Base-by-base conservation (phyloP, 1,140 invertebrate genomes). In the Tetragnatha versicolor region DNA sequence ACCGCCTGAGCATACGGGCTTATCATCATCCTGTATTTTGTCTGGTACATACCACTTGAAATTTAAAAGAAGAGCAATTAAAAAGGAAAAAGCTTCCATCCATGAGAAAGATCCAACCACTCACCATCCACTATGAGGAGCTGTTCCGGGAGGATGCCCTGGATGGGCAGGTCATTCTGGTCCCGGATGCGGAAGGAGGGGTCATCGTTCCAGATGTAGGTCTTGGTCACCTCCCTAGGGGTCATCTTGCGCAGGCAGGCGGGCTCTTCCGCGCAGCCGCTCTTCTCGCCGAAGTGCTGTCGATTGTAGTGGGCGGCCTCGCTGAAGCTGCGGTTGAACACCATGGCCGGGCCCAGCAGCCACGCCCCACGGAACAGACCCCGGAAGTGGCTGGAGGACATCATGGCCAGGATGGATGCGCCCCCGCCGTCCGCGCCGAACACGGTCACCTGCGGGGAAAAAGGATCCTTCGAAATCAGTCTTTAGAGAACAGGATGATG, bases 111-210 rank as follows among this genome's bases (percentile, higher is more conserved):
- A 69, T 12, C 20, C 3, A 17, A 17, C 33, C 51, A 47, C 31
- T 79, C 69, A 81, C 81, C 79, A 63, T 82, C 82, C n/a, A 82
- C 69, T 42, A 68, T 60, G 10, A 80, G 49, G 20, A 82, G 70
- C 49, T 82, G 82, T 58, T 82, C 81, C 12, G 81, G 72, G 5
- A 69, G 66, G 9, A 82, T 82, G 17, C 82, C 82, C 35, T 81
- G 66, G 60, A 82, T 82, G 2, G 82, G 82, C 25, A 82, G 39
- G 58, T 82, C 81, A 58, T 82, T 82, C 68, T 82, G 82, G 65
- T 82, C 82, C 58, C 81, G 60, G 25, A 82, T 80, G 14, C 81
- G 47, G 70, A 80, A 82, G 12, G 81, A 75, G 3, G 82, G 79
- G 25, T 82, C 82, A 60, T 82, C 79, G 17, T 81, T 80, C 37